phyloP scores from a whole-genome alignment of 2,113 vertebrate genomes.

The Rutilus rutilus region DNA sequence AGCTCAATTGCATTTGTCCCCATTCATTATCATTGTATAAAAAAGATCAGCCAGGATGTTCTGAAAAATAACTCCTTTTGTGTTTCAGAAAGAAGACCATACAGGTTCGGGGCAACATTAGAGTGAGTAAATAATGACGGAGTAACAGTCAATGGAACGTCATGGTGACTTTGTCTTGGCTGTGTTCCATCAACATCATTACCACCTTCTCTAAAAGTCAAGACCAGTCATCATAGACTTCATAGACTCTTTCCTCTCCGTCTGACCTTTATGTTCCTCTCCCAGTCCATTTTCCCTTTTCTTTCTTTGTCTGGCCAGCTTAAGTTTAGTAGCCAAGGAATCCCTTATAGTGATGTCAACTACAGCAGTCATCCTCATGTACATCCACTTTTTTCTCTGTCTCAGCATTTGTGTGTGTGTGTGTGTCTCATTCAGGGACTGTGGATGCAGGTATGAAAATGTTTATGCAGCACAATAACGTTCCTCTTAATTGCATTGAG shows the following conservation, averaged over 20 bases:
- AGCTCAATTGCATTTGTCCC: not conserved
- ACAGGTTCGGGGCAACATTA: not conserved
- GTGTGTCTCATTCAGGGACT: conserved; percentile 37
- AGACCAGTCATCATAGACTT: conserved; percentile 38
- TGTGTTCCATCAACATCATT: conserved; percentile 13
- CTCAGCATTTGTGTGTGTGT: conserved; percentile 29
- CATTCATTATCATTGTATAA: not conserved
- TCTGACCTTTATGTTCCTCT: conserved; percentile 58
- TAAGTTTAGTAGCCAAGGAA: not conserved
- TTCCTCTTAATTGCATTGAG: conserved; percentile 31
- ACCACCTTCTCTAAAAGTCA: conserved; percentile 55
- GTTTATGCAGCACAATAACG: conserved; percentile 43
- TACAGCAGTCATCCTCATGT: conserved; percentile 58
- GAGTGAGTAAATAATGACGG: conserved; percentile 16
- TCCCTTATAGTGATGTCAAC: conserved; percentile 62
- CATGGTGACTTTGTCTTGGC: not conserved
- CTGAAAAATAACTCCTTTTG: not conserved
- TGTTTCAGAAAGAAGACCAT: conserved; percentile 9
- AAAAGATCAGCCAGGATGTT: not conserved
- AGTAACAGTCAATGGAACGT: not conserved
- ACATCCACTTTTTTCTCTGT: not conserved
- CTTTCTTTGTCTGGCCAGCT: conserved; percentile 13
- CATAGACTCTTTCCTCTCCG: conserved; percentile 9
- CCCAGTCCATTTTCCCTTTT: not conserved
- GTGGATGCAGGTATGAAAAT: conserved; percentile 20